A percentile compares a stretch with the other conserved stretches of the same genome.
These are phyloP conservation scores for Neomicropteryx cornuta DNA, from an alignment of 1,140 invertebrate genomes.

Conservation along the genomic window DNA sequence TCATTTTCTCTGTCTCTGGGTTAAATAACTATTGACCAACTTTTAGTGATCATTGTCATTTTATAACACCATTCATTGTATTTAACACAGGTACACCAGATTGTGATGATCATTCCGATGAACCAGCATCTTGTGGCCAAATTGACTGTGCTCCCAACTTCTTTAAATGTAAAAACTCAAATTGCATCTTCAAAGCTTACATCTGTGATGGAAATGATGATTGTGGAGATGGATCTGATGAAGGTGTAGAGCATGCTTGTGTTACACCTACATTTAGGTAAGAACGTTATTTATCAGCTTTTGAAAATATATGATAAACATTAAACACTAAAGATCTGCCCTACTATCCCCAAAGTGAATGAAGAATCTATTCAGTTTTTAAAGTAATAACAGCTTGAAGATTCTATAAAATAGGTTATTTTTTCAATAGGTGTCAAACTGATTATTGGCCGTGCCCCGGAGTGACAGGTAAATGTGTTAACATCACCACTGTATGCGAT, in stretches of 20 bases:
- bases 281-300: too few relatives aligned
- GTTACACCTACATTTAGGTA: slow-evolving; percentile 56
- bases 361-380: too few relatives aligned
- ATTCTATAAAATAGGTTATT: too few relatives aligned
- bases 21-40: too few relatives aligned
- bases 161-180: slow-evolving; percentile 77
- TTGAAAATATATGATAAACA: too few relatives aligned
- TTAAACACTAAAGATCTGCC: too few relatives aligned
- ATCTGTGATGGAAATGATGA: slow-evolving; percentile 94
- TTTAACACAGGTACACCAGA: slow-evolving; percentile 60
- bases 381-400: too few relatives aligned
- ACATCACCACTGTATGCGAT: slow-evolving; percentile 74
- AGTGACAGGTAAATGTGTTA: slow-evolving; percentile 64
- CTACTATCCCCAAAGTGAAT: too few relatives aligned
- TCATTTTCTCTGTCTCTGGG: too few relatives aligned
- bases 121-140: slow-evolving; percentile 73
- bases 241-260: slow-evolving; percentile 68
- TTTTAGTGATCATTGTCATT: background rate
- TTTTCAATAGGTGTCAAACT: slow-evolving; percentile 46
- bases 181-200: slow-evolving; percentile 87
- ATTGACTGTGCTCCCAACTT: slow-evolving; percentile 63
- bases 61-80: background rate
- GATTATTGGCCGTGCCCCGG: slow-evolving; percentile 79
- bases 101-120: slow-evolving; percentile 88
- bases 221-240: slow-evolving; percentile 90